Percentiles rank a stretch among this genome's conserved stretches.
phyloP scores from a whole-genome alignment of 2,797 vertebrate genomes.

The Orientallactaga sibirica region DNA sequence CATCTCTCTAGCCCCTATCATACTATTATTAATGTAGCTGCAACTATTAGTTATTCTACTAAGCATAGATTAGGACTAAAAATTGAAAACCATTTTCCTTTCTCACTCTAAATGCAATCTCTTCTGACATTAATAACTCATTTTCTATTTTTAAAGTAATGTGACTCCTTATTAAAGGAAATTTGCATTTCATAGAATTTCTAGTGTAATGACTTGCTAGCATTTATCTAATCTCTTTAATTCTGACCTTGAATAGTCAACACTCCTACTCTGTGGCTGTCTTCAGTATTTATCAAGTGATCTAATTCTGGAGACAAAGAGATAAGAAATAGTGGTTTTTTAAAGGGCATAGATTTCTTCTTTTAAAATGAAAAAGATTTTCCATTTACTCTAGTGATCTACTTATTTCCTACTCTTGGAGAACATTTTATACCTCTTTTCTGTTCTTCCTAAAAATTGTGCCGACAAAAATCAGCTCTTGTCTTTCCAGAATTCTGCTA shows the following conservation, averaged over 20 bases:
- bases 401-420: constrained; percentile 18
- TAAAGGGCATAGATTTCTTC: constrained; percentile 34
- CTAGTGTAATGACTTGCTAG: constrained; percentile 6
- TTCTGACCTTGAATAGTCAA: constrained; percentile 57
- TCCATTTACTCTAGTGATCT: not conserved
- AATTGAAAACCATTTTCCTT: constrained; percentile 26
- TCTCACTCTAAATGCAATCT: constrained; percentile 44
- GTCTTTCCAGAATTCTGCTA: constrained; percentile 25
- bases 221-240: constrained; percentile 58
- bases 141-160: constrained; percentile 10
- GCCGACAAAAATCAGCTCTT: not conserved
- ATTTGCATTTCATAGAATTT: constrained; percentile 71
- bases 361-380: not conserved
- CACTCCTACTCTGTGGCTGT: constrained; percentile 12
- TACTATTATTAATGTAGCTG: constrained; percentile 48
- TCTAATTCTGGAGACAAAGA: constrained; percentile 48
- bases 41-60: constrained; percentile 4
- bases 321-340: constrained; percentile 21
- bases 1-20: too few relatives aligned
- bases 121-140: not conserved
- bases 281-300: constrained; percentile 53
- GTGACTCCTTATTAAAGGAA: constrained; percentile 57
- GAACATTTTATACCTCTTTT: constrained; percentile 5
- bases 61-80: constrained; percentile 8
- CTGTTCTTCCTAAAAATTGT: constrained; percentile 27